phyloP scores from a whole-genome alignment of 2,888 invertebrate genomes.

The Gerris lacustris region DNA sequence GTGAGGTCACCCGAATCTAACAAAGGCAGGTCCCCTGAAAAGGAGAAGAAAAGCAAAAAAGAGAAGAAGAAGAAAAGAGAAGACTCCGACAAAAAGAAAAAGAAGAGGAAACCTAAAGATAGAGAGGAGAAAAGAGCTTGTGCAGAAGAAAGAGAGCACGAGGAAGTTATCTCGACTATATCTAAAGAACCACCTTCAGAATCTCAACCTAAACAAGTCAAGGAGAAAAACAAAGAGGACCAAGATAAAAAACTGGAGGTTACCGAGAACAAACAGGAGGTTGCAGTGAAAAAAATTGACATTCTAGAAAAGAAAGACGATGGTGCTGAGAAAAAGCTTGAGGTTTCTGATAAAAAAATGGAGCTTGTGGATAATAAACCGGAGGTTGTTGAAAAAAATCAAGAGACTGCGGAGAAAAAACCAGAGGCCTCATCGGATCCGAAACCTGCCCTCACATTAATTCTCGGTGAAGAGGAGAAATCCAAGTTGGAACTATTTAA shows the following conservation, averaged over 20 bases:
- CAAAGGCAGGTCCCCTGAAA: slow-evolving; percentile 34
- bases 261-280: slow-evolving; percentile 9
- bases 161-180: not conserved
- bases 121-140: slow-evolving; percentile 22
- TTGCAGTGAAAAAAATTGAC: not conserved
- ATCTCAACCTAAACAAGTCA: slow-evolving; percentile 2
- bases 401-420: no score
- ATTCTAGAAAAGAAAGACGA: not conserved
- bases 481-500: slow-evolving; percentile 32
- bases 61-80: slow-evolving; percentile 32
- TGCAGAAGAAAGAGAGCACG: slow-evolving; percentile 22
- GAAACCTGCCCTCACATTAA: slow-evolving; percentile 11
- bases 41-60: slow-evolving; percentile 33
- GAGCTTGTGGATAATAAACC: not conserved
- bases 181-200: not conserved
- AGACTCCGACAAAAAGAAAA: slow-evolving; percentile 27
- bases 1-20: not conserved
- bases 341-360: not conserved
- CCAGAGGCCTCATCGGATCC: slow-evolving; percentile 11
- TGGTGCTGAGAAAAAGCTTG: not conserved
- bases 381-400: no score
- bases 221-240: no score
- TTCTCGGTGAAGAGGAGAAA: not conserved
- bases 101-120: slow-evolving; percentile 25
- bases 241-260: slow-evolving; percentile 30